phyloP scores from a whole-genome alignment of 2,113 vertebrate genomes.

The Eleginops maclovinus region DNA sequence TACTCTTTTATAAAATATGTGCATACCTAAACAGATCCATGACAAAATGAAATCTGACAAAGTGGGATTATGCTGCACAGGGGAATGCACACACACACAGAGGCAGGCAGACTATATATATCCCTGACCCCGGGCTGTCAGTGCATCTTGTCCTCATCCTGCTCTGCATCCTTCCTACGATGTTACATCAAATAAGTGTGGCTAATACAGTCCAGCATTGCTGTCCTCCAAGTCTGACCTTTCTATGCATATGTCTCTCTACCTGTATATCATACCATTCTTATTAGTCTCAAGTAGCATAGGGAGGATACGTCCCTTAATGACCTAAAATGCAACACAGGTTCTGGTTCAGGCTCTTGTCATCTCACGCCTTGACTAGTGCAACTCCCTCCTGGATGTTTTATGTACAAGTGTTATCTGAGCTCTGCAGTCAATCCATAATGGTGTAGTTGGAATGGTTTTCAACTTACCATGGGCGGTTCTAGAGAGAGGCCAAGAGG shows the following conservation, averaged over 20 bases:
- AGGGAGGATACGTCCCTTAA: background rate
- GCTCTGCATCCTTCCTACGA: constrained; percentile 66
- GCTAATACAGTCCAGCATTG: constrained; percentile 54
- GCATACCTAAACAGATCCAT: constrained; percentile 44
- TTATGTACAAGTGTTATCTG: too few relatives aligned
- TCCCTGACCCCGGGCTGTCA: constrained; percentile 73
- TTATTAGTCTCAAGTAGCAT: constrained; percentile 6
- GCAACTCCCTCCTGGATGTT: too few relatives aligned
- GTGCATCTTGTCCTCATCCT: constrained; percentile 70
- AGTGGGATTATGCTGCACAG: constrained; percentile 48
- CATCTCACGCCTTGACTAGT: too few relatives aligned
- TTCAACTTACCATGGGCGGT: too few relatives aligned
- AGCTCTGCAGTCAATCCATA: too few relatives aligned
- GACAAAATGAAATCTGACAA: constrained; percentile 61
- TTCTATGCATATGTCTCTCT: background rate
- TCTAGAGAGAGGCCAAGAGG: too few relatives aligned
- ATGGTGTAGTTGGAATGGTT: too few relatives aligned
- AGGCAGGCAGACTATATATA: constrained; percentile 70
- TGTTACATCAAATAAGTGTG: constrained; percentile 63
- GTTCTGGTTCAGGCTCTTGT: too few relatives aligned
- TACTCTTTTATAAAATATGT: constrained; percentile 40
- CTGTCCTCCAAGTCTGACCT: constrained; percentile 37
- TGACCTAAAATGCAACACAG: too few relatives aligned
- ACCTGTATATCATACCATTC: background rate
- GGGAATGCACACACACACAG: constrained; percentile 19